Evolutionary conservation across 2,113 vertebrate species (phyloP).

Genomic region (Myotis lucifugus): DNA sequence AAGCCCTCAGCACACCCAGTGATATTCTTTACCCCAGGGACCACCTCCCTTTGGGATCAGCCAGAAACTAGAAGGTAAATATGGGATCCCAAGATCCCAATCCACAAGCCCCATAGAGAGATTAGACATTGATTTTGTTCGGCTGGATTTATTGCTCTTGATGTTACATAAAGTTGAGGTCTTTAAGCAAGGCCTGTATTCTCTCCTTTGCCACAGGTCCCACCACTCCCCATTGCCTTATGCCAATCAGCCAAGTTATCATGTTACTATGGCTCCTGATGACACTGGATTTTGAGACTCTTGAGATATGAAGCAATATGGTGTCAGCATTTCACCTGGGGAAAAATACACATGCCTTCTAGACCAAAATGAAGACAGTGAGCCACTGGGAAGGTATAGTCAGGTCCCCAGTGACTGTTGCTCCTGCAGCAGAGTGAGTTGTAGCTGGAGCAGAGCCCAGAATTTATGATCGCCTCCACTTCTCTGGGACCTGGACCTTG

Average conservation of each 20-base stretch:
- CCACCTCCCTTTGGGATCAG: not conserved
- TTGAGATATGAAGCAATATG: not conserved
- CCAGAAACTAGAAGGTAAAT: not conserved
- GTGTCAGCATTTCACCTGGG: not conserved
- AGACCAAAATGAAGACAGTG: not conserved
- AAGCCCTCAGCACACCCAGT: not conserved
- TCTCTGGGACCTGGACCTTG: not conserved
- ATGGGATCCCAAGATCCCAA: not conserved
- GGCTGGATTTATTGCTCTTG: not conserved
- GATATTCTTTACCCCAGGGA: not conserved
- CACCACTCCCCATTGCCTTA: not conserved
- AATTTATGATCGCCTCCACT: not conserved
- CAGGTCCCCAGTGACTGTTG: not conserved
- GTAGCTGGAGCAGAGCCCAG: not conserved
- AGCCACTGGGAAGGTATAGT: not conserved
- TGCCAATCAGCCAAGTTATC: not conserved
- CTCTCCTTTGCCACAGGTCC: not conserved
- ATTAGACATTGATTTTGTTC: not conserved
- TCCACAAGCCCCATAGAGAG: not conserved
- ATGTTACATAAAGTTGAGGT: not conserved
- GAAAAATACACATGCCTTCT: not conserved
- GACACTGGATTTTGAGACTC: not conserved
- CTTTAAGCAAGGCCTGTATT: not conserved
- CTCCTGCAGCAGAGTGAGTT: not conserved
- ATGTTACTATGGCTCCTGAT: not conserved